Base-by-base conservation (phyloP, 2,113 vertebrate genomes). In the Channa maculata region DNA sequence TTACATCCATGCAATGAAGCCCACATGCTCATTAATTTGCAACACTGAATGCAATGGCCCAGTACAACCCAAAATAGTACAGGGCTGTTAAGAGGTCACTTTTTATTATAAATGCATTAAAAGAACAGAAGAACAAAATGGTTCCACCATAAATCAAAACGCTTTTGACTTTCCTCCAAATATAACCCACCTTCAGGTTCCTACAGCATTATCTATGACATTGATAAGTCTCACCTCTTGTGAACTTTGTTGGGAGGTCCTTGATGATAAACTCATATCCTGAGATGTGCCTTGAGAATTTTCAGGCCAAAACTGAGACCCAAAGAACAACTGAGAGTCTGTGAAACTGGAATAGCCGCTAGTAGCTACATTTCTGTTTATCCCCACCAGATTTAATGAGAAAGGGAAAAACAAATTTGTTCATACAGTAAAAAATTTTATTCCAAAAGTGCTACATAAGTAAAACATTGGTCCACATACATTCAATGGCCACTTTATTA, bases 271-370 rank as follows among this genome's bases (percentile, higher is more conserved):
- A 66, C 95, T 95, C 87, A 95, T 84, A 0, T 94, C 92, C 11
- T 94, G 92, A 15, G 90, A 94, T 39, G 88, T 52, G 0, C 57
- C 80, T 80, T 96, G 96, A 64, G 90, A 92, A 6, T 93, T 95
- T 53, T 98, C 97, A 0, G 63, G 93, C 92, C 94, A 97, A 87
- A 96, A 94, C 88, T 99, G 97, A 58, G 97, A 98, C 67, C 96
- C 94, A 48, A 95, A 96, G 73, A 97, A 95, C 77, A 96, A 88
- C 92, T 98, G 97, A 6, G 97, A 97, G 59, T 99, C 97, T 4
- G 95, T 95, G 77, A 96, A 82, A 52, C 89, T 95, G 0, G 94
- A 95, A 75, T 92, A 91, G 68, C 97, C 95, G 15, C 89, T 94
- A 52, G 89, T 90, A 65, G 87, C 55, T 3, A 55, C 88, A 79